A percentile compares a stretch with the other conserved stretches of the same genome.
Evolutionary conservation across 1,140 invertebrate genomes (phyloP).

Genomic region (Pogonus chalceus): DNA sequence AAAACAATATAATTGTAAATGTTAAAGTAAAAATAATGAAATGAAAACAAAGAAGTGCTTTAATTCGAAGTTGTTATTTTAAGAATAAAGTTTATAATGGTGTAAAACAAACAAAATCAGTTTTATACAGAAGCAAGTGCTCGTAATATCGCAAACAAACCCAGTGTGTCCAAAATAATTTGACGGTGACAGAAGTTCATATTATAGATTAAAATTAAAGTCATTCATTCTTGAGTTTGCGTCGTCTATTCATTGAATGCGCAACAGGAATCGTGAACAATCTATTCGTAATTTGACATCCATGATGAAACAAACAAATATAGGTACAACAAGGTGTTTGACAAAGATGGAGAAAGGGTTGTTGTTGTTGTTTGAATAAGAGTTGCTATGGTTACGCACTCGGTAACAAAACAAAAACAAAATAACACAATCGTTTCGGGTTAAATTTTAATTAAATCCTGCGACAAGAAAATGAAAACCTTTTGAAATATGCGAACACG

Average conservation of each 20-base stretch:
- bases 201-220: conserved; percentile 7
- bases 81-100: too few species aligned
- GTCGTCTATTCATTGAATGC: neutral
- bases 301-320: neutral
- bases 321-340: neutral
- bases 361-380: too few species aligned
- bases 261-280: neutral
- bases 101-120: too few species aligned
- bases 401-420: neutral
- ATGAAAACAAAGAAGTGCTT: too few species aligned
- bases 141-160: too few species aligned
- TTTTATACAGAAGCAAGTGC: too few species aligned
- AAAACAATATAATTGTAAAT: too few species aligned
- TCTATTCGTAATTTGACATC: neutral
- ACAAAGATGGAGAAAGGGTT: neutral
- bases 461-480: conserved; percentile 1
- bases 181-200: neutral
- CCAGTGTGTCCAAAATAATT: neutral
- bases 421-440: conserved; percentile 1
- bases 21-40: too few species aligned
- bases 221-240: neutral
- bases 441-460: conserved; percentile 2
- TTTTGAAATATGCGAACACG: conserved; percentile 3
- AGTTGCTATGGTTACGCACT: neutral
- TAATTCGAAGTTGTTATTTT: too few species aligned